Evolutionary conservation across 2,888 invertebrate species (phyloP).

Genomic region (Troides helena): DNA sequence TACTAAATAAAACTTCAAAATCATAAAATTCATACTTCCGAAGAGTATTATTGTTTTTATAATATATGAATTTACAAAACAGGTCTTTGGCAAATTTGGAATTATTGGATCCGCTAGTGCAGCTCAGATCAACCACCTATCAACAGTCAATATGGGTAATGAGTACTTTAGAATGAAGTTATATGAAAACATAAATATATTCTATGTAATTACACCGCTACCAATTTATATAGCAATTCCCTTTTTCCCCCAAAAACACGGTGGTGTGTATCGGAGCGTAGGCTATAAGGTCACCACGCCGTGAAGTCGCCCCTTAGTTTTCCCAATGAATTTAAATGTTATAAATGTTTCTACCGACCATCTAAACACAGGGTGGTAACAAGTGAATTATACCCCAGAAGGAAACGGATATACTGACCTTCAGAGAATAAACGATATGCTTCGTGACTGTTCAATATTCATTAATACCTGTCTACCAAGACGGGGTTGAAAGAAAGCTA

Average conservation of each 20-base stretch:
- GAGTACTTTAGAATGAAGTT: neutral
- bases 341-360: conserved; percentile 28
- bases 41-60: too few species aligned
- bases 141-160: neutral
- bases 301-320: conserved; percentile 17
- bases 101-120: too few species aligned
- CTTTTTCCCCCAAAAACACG: conserved; percentile 21
- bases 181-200: conserved; percentile 2
- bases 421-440: conserved; percentile 10
- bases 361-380: conserved; percentile 25
- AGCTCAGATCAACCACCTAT: too few species aligned
- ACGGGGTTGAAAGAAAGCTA: neutral
- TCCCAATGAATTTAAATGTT: conserved; percentile 22
- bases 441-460: conserved; percentile 15
- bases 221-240: conserved; percentile 6
- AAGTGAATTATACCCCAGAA: conserved; percentile 19
- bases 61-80: too few species aligned
- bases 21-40: too few species aligned
- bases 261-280: conserved; percentile 27
- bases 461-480: neutral
- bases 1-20: too few species aligned
- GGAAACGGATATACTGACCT: conserved; percentile 1
- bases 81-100: too few species aligned
- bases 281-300: conserved; percentile 19
- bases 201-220: conserved; percentile 2